Percentiles rank a stretch among this genome's conserved stretches.
These are phyloP conservation scores for Calephelis virginiensis DNA, from an alignment of 1,140 invertebrate genomes.

Conservation along the genomic window DNA sequence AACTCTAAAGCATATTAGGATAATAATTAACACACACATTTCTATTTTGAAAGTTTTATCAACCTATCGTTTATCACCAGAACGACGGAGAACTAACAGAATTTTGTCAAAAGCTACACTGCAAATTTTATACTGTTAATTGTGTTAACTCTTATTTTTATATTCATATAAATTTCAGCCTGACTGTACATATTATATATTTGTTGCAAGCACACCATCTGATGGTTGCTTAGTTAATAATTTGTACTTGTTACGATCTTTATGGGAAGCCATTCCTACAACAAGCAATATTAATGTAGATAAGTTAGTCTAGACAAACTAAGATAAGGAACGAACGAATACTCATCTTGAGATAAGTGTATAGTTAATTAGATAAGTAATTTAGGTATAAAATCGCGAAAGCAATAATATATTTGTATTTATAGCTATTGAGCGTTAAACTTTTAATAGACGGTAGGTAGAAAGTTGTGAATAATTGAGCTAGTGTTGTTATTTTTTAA, in stretches of 20 bases:
- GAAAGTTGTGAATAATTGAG: conserved; percentile 72
- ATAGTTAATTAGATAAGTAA: conserved; percentile 67
- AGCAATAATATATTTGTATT: conserved; percentile 78
- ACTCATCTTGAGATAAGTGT: conserved; percentile 74
- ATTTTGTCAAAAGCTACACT: too few species aligned
- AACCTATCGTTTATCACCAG: too few species aligned
- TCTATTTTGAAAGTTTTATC: too few species aligned
- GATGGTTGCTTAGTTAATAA: conserved; percentile 60
- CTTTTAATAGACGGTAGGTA: conserved; percentile 74
- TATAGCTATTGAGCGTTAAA: conserved; percentile 76
- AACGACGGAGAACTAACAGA: too few species aligned
- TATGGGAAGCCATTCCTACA: conserved; percentile 63
- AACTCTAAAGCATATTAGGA: too few species aligned
- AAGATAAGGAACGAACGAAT: conserved; percentile 70
- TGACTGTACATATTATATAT: conserved; percentile 16
- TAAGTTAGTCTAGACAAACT: conserved; percentile 55
- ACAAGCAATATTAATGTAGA: conserved; percentile 73
- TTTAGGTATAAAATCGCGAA: conserved; percentile 68
- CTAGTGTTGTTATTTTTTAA: conserved; percentile 73
- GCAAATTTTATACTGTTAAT: too few species aligned
- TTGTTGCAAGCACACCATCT: conserved; percentile 63
- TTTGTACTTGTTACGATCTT: conserved; percentile 61
- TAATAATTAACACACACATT: too few species aligned
- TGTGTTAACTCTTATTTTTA: too few species aligned
- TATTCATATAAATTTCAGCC: conserved; percentile 4